These are phyloP conservation scores for Neelides folsomi DNA, from an alignment of 2,888 invertebrate species.

Conservation along the genomic window DNA sequence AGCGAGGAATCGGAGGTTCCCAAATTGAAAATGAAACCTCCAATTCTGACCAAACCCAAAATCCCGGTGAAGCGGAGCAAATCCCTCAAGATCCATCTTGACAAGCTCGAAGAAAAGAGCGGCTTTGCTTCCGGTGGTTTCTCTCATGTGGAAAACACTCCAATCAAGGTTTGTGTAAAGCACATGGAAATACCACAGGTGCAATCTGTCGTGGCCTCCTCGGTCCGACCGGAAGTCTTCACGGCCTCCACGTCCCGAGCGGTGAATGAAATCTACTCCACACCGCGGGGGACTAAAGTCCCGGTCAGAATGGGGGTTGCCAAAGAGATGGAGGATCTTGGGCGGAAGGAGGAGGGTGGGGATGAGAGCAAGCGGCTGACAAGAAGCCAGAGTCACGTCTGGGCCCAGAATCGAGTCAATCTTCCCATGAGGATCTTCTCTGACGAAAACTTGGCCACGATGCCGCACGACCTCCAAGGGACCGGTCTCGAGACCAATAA, in stretches of 20 bases:
- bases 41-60: constrained; percentile 32
- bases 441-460: constrained; percentile 18
- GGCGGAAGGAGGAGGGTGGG: no score
- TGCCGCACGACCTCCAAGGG: no score
- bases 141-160: constrained; percentile 10
- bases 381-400: constrained; percentile 30
- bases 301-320: constrained; percentile 21
- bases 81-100: constrained; percentile 36
- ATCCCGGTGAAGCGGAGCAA: constrained; percentile 38
- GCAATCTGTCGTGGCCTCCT: constrained; percentile 23
- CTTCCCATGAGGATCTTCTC: constrained; percentile 23
- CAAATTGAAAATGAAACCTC: constrained; percentile 19
- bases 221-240: constrained; percentile 19
- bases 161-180: constrained; percentile 28
- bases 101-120: background rate
- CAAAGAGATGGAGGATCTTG: constrained; percentile 19
- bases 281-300: background rate
- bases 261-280: background rate
- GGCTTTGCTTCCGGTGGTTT: constrained; percentile 6
- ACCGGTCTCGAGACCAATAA: background rate
- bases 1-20: background rate
- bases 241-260: constrained; percentile 16
- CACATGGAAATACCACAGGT: constrained; percentile 31
- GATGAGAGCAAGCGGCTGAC: constrained; percentile 18
- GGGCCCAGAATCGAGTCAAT: constrained; percentile 18